Evolutionary conservation across 30 jellyfish, hydroid and myxozoan species (phyloP), one percentile per base, ranked within the genome.

Genomic region (Catostylus mosaicus): DNA sequence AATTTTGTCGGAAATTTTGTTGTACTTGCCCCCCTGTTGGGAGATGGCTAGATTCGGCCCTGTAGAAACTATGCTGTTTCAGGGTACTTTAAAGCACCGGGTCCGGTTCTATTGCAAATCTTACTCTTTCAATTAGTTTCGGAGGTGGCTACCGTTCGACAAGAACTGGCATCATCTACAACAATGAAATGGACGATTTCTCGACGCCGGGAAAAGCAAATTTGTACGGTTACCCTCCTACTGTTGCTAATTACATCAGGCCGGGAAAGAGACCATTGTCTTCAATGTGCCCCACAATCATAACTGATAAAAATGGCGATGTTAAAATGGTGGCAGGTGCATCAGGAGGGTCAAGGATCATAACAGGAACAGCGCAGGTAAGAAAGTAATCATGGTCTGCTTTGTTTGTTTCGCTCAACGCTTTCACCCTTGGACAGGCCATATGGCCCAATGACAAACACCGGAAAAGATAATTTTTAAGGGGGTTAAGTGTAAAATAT

Each of bases 201-300:
- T 82, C 96, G 14, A 88, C 97, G 20, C 99, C 99, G 23, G 99
- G 99, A 38, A 59, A 35, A 52, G 6, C 75, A 52, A 94, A 94
- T 65, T 14, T 85, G 48, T 94, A 82, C 80, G 96, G 95, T 24
- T 87, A 65, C 57, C 96, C 99, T 18, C 96, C 99, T 27, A 80
- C 99, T 24, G 66, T 62, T 22, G 97, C 99, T 5, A 94, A 94
- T 47, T 94, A 72, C 84, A 87, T 94, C 29, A 66, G 77, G 37
- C 97, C 99, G 0, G 90, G 96, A n/a, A 94, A 94, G 75, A 95
- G 99, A 27, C 99, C 99, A 7, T 63, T 94, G 31, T 94, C 99
- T 30, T 94, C 99, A 18, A 94, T 94, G 99, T 77, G 90, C 32
- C 99, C 99, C 11, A 51, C 92, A 0, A 83, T 94, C 50, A 52